Conservation (phyloP, 2,888 invertebrate genomes). For the Eupithecia vulgata region DNA sequence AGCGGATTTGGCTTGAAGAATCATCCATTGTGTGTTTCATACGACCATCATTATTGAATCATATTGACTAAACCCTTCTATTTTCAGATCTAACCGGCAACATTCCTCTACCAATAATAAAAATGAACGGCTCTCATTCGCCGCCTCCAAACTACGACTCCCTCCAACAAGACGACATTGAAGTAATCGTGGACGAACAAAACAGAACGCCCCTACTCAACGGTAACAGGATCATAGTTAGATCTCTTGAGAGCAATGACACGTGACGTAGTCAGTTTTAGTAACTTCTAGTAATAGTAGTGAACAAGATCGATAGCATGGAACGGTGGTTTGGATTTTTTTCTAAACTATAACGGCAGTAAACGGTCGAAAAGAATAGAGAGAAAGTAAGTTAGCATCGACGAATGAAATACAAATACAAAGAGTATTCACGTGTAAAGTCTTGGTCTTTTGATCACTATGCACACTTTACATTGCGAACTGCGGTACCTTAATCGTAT, state of each 20-base stretch:
- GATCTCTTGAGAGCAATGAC: slow-evolving; percentile 48
- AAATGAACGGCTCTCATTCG: slow-evolving; percentile 54
- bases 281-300: slow-evolving; percentile 15
- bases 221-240: slow-evolving; percentile 41
- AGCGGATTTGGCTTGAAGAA: background rate
- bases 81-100: slow-evolving; percentile 72
- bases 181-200: slow-evolving; percentile 66
- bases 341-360: background rate
- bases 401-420: background rate
- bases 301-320: slow-evolving; percentile 19
- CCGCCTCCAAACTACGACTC: slow-evolving; percentile 74
- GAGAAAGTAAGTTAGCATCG: background rate
- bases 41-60: background rate
- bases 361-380: background rate
- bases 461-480: too few relatives aligned
- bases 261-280: slow-evolving; percentile 54
- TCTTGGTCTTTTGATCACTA: too few relatives aligned
- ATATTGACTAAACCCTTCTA: background rate
- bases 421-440: background rate
- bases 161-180: slow-evolving; percentile 60
- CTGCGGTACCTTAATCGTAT: too few relatives aligned
- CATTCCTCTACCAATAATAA: slow-evolving; percentile 64
- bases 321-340: background rate
- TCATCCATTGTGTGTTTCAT: background rate
- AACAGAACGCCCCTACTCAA: slow-evolving; percentile 56